Conservation (phyloP, 2,888 invertebrate genomes). For the Bhutanitis thaidina region DNA sequence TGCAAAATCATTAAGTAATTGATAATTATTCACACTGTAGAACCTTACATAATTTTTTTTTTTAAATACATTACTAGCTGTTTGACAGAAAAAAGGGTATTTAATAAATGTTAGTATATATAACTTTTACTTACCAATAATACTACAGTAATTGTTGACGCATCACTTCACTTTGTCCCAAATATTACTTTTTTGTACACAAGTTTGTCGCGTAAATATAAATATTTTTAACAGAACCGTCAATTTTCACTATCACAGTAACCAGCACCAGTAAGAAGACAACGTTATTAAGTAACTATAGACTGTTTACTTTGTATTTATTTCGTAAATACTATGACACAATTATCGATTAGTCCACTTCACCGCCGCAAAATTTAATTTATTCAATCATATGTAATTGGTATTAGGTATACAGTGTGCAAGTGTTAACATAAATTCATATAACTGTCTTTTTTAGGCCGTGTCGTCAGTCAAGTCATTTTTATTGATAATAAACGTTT, state of each 20-base stretch:
- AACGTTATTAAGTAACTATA: not conserved
- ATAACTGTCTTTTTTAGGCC: slow-evolving; percentile 31
- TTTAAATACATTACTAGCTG: not conserved
- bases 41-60: no score
- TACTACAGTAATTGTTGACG: not conserved
- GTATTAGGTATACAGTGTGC: no score
- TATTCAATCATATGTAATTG: slow-evolving; percentile 20
- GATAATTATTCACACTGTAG: no score
- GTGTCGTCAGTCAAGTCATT: slow-evolving; percentile 46
- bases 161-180: slow-evolving; percentile 11
- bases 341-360: slow-evolving; percentile 23
- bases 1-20: no score
- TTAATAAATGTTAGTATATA: no score
- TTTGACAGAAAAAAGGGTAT: not conserved
- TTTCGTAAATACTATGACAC: slow-evolving; percentile 20
- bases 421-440: slow-evolving; percentile 14
- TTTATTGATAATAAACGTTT: slow-evolving; percentile 40
- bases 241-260: slow-evolving; percentile 18
- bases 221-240: not conserved
- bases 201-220: slow-evolving; percentile 17
- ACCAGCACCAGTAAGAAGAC: slow-evolving; percentile 10
- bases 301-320: slow-evolving; percentile 5
- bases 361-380: slow-evolving; percentile 19
- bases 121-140: slow-evolving; percentile 18
- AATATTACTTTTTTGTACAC: slow-evolving; percentile 1